Conservation (phyloP, 1,140 invertebrate species). For the Pectinophora gossypiella region DNA sequence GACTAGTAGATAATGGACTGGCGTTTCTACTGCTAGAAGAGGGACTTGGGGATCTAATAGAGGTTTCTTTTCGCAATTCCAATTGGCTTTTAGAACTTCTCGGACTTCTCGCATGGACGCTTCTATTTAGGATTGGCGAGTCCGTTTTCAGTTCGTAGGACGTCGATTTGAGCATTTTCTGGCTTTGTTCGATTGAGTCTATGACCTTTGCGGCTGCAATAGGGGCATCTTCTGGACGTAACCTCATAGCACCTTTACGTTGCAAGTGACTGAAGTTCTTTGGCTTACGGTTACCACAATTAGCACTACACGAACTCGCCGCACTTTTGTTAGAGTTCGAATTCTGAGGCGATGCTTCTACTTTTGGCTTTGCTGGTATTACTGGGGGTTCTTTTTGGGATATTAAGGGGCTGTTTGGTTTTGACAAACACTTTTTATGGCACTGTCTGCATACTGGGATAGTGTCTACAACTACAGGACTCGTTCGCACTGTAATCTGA, state of each 20-base stretch:
- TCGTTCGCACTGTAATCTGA: slow-evolving; percentile 82
- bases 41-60: slow-evolving; percentile 59
- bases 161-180: slow-evolving; percentile 67
- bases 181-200: slow-evolving; percentile 67
- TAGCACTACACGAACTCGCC: slow-evolving; percentile 54
- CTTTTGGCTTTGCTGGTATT: slow-evolving; percentile 46
- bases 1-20: slow-evolving; percentile 71
- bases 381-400: slow-evolving; percentile 59
- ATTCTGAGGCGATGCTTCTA: slow-evolving; percentile 54
- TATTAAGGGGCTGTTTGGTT: slow-evolving; percentile 69
- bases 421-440: slow-evolving; percentile 82
- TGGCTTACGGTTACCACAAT: slow-evolving; percentile 55
- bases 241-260: slow-evolving; percentile 66
- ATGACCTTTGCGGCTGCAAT: slow-evolving; percentile 65
- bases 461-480: slow-evolving; percentile 79
- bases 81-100: slow-evolving; percentile 53
- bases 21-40: slow-evolving; percentile 68
- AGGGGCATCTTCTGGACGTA: slow-evolving; percentile 64
- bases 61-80: slow-evolving; percentile 61
- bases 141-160: slow-evolving; percentile 68
- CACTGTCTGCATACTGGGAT: slow-evolving; percentile 83
- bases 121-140: slow-evolving; percentile 49
- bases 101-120: slow-evolving; percentile 40
- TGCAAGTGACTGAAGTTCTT: slow-evolving; percentile 60
- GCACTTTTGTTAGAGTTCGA: slow-evolving; percentile 60